Evolutionary conservation across 1,140 invertebrate species (phyloP), one percentile per base, ranked within the genome.

Genomic region (fruit fly (Drosophila melanogaster)): DNA sequence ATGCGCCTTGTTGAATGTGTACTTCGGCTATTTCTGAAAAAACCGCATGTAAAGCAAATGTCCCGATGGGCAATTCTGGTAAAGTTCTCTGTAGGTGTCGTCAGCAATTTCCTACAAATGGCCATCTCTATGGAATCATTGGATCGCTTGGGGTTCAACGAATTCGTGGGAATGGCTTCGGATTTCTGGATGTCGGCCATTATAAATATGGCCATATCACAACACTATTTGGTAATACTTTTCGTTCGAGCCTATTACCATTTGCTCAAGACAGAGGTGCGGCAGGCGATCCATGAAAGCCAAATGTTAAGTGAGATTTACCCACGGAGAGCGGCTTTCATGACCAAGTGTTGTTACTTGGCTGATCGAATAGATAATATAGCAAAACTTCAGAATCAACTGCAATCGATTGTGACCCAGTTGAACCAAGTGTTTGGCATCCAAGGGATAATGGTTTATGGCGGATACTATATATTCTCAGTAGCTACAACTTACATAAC

Each of bases 271-370:
- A 15, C 7, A 3, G 70, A 75, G 15, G 30, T 75, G 4, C 24
- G 15, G 14, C 3, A 30, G 14, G 60, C 74, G 47, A 33, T 74
- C 0, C 17, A 19, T 6, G 59, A 74, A 14, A 10, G n/a, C 4
- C 11, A 6, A 7, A 11, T 10, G 2, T 15, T 74, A 14, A 65
- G 38, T n/a, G 10, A 17, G 1, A 4, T 10, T 4, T 12, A 19
- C 6, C 10, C 11, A 1, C 24, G 44, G 12, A 33, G 1, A 12
- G 69, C 57, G 1, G 38, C 12, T 6, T 64, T 74, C 11, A 51
- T 75, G 51, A 64, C 70, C 10, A 57, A 35, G n/a, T 75, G 72
- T n/a, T 75, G 72, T 11, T 4, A 1, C 7, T 15, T 75, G 11
- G 70, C 72, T 0, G 72, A 75, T 38, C n/a, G 17, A 11, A 1